phyloP scores from a whole-genome alignment of 2,888 invertebrate species.

The Chymomyza fuscimana region DNA sequence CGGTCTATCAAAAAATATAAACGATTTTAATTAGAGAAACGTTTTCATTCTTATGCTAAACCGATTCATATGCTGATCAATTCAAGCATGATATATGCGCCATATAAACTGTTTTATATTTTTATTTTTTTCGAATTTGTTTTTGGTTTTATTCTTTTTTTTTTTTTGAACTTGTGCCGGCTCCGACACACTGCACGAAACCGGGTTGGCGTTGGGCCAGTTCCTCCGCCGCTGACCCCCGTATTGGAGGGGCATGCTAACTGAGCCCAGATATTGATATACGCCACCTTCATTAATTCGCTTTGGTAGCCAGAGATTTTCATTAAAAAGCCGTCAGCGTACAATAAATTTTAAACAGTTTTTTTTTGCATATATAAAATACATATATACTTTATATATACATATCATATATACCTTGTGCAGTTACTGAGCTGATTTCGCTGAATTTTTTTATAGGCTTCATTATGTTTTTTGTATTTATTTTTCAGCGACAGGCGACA shows the following conservation, averaged over 20 bases:
- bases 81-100: constrained; percentile 45
- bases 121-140: constrained; percentile 21
- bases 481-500: constrained; percentile 60
- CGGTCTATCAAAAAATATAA: constrained; percentile 39
- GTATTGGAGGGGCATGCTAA: neutral
- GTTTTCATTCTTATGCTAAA: constrained; percentile 69
- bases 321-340: constrained; percentile 74
- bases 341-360: constrained; percentile 68
- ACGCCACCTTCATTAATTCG: constrained; percentile 64
- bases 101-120: constrained; percentile 13
- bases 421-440: constrained; percentile 51
- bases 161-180: constrained; percentile 62
- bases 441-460: constrained; percentile 46
- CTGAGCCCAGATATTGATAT: constrained; percentile 13
- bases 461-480: constrained; percentile 64
- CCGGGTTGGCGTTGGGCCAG: neutral
- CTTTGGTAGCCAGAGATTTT: constrained; percentile 71
- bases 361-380: constrained; percentile 20
- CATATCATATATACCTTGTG: neutral
- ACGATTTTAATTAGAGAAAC: constrained; percentile 64
- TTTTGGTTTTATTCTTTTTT: constrained; percentile 26
- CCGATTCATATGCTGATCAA: constrained; percentile 66
- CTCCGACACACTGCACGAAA: constrained; percentile 5
- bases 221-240: neutral
- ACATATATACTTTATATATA: constrained; percentile 1